Percentiles rank a stretch among this genome's conserved stretches.
Evolutionary conservation across 2,797 vertebrate genomes (phyloP).

Genomic region (Sebastes itinus): DNA sequence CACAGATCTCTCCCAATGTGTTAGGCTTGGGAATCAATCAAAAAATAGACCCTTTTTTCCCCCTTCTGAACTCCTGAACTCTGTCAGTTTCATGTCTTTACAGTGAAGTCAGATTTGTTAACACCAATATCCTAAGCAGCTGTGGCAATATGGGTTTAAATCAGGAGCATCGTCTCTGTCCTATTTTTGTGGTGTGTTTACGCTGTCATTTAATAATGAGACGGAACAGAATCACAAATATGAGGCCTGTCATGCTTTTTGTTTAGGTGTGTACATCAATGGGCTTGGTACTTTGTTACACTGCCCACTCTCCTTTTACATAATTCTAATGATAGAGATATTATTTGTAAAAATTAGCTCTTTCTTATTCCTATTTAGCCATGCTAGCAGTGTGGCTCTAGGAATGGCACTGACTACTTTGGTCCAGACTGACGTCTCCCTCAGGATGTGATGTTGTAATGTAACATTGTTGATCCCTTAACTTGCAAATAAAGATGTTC

Average conservation of each 20-base stretch:
- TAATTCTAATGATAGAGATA: neutral
- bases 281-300: neutral
- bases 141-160: neutral
- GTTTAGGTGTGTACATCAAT: neutral
- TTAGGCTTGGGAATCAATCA: conserved; percentile 22
- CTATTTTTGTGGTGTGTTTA: neutral
- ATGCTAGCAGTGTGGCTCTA: too few species aligned
- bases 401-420: neutral
- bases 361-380: neutral
- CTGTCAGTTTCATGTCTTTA: neutral
- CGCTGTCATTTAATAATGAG: neutral
- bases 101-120: conserved; percentile 10
- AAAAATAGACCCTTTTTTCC: neutral
- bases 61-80: neutral
- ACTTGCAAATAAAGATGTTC: neutral
- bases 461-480: neutral
- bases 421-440: neutral
- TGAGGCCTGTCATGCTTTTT: neutral
- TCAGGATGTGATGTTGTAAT: neutral
- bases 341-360: neutral
- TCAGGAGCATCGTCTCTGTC: neutral
- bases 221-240: neutral
- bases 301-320: neutral
- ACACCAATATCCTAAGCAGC: neutral
- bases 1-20: conserved; percentile 9